Conservation (phyloP, 2,888 invertebrate species). For the Acanthopleura granulata region DNA sequence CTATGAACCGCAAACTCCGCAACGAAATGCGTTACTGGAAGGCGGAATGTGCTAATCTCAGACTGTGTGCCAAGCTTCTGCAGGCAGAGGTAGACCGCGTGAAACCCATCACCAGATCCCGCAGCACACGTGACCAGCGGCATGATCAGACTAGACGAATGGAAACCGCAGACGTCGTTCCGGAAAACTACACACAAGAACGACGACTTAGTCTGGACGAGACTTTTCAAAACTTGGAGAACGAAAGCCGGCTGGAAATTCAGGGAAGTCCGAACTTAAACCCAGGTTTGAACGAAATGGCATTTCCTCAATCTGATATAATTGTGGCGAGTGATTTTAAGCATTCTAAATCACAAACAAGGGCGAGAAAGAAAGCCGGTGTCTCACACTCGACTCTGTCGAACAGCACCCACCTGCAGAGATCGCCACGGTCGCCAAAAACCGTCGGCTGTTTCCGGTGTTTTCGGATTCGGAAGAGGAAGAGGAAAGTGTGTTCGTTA, state of each 20-base stretch:
- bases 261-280: background rate
- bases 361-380: too few species aligned
- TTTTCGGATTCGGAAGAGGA: too few species aligned
- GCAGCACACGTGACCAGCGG: background rate
- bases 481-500: too few species aligned
- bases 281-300: too few species aligned
- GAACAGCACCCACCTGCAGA: too few species aligned
- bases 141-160: background rate
- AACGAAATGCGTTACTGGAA: background rate
- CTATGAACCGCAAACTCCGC: background rate
- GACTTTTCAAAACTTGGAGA: background rate
- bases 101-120: background rate
- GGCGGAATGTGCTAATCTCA: background rate
- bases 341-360: too few species aligned
- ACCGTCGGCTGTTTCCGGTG: too few species aligned
- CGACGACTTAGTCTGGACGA: background rate
- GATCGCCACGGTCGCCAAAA: too few species aligned
- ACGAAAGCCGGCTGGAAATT: slow-evolving; percentile 8
- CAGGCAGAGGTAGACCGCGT: background rate
- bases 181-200: background rate
- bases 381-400: too few species aligned
- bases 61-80: background rate
- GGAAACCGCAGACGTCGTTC: background rate
- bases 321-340: too few species aligned
- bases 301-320: too few species aligned